Conservation (phyloP, 2,797 vertebrate species). For the Avahi laniger region DNA sequence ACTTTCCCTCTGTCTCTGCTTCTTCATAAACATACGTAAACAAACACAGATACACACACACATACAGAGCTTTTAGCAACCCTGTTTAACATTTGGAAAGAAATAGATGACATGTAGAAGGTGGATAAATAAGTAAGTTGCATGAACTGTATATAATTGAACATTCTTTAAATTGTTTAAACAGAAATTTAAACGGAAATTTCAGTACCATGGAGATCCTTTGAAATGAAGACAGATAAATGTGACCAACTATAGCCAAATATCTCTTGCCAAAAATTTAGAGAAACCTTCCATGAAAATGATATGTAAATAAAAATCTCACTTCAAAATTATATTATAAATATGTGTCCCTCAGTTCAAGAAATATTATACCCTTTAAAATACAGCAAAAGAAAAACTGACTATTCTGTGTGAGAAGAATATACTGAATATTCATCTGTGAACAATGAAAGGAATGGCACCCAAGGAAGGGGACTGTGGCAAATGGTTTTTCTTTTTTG, state of each 20-base stretch:
- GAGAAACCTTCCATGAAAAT: constrained; percentile 64
- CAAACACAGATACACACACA: background rate
- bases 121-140: constrained; percentile 75
- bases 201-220: constrained; percentile 81
- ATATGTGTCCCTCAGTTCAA: constrained; percentile 27
- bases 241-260: constrained; percentile 74
- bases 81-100: constrained; percentile 77
- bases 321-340: constrained; percentile 49
- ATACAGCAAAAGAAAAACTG: background rate
- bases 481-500: background rate
- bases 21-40: constrained; percentile 12
- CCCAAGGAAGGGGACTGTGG: background rate
- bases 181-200: constrained; percentile 75
- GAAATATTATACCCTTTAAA: constrained; percentile 44
- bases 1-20: background rate
- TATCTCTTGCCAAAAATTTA: constrained; percentile 54
- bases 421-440: rapidly evolving
- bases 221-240: constrained; percentile 79
- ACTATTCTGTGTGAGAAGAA: background rate
- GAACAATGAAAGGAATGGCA: background rate
- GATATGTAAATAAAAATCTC: constrained; percentile 59
- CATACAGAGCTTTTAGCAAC: constrained; percentile 59
- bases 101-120: constrained; percentile 74
- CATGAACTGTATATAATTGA: constrained; percentile 77
- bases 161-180: constrained; percentile 78